Evolutionary conservation across 2,888 invertebrate species (phyloP).

Genomic region (Epinotia ramella): DNA sequence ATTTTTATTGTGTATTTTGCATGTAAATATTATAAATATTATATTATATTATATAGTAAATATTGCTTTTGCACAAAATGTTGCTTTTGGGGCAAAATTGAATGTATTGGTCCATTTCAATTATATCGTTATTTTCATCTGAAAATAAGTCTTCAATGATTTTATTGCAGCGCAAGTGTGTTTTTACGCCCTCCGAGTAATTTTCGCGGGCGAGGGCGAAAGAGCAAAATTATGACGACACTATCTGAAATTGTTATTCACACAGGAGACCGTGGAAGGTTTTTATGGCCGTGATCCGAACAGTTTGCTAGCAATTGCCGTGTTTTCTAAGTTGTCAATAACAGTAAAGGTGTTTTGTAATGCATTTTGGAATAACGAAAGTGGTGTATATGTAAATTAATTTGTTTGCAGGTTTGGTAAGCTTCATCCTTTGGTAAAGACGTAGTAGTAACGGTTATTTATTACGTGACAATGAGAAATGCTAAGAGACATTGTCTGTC

Average conservation of each 20-base stretch:
- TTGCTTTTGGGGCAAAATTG: no score
- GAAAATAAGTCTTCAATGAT: background rate
- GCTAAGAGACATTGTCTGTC: no score
- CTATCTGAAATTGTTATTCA: constrained; percentile 44
- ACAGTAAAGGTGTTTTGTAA: background rate
- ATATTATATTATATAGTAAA: no score
- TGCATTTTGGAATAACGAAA: background rate
- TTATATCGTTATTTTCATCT: background rate
- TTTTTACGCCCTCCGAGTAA: constrained; percentile 54
- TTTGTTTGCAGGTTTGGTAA: no score
- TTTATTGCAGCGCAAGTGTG: constrained; percentile 47
- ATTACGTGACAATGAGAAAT: no score
- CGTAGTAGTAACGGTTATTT: no score
- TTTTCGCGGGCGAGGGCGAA: constrained; percentile 55
- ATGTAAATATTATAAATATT: background rate
- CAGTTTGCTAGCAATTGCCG: constrained; percentile 22
- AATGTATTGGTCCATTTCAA: background rate
- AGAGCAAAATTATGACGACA: constrained; percentile 38
- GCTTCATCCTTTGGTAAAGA: no score
- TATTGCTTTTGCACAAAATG: no score
- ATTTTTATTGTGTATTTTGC: background rate
- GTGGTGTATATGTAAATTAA: background rate
- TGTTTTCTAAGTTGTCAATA: constrained; percentile 28
- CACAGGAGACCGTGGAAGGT: constrained; percentile 34
- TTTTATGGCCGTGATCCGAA: constrained; percentile 35